Evolutionary conservation across 2,888 invertebrate genomes (phyloP).

Genomic region (Hirtodrosophila alboralis): DNA sequence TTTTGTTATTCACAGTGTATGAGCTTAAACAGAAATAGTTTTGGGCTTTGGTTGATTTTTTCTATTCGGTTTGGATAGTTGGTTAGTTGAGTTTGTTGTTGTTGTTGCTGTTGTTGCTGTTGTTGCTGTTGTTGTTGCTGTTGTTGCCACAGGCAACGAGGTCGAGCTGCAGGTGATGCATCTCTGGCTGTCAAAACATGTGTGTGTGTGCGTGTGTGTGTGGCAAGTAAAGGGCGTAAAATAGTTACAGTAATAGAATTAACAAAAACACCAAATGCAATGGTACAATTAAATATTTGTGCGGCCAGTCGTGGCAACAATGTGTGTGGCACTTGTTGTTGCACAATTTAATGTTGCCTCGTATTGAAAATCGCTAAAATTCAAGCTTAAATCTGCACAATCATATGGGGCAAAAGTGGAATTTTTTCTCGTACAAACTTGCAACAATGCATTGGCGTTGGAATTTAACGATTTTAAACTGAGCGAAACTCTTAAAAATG

Average conservation of each 20-base stretch:
- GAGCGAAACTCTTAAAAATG: slow-evolving; percentile 20
- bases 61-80: slow-evolving; percentile 26
- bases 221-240: slow-evolving; percentile 41
- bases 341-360: slow-evolving; percentile 3
- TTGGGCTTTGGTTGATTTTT: slow-evolving; percentile 1
- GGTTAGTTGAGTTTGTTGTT: slow-evolving; percentile 37
- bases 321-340: slow-evolving; percentile 26
- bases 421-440: slow-evolving; percentile 3
- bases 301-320: slow-evolving; percentile 39
- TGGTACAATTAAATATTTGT: slow-evolving; percentile 65
- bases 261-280: slow-evolving; percentile 59
- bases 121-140: slow-evolving; percentile 20
- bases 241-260: slow-evolving; percentile 65
- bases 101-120: slow-evolving; percentile 14
- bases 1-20: too few relatives aligned
- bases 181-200: slow-evolving; percentile 30
- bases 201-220: slow-evolving; percentile 18
- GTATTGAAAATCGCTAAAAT: slow-evolving; percentile 28
- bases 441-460: slow-evolving; percentile 12
- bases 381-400: slow-evolving; percentile 7
- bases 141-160: slow-evolving; percentile 29
- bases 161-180: slow-evolving; percentile 53
- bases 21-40: slow-evolving; percentile 21
- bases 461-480: slow-evolving; percentile 24
- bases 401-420: slow-evolving; percentile 7